phyloP scores from a whole-genome alignment of 2,113 vertebrate species.

The Sinocyclocheilus rhinocerous region DNA sequence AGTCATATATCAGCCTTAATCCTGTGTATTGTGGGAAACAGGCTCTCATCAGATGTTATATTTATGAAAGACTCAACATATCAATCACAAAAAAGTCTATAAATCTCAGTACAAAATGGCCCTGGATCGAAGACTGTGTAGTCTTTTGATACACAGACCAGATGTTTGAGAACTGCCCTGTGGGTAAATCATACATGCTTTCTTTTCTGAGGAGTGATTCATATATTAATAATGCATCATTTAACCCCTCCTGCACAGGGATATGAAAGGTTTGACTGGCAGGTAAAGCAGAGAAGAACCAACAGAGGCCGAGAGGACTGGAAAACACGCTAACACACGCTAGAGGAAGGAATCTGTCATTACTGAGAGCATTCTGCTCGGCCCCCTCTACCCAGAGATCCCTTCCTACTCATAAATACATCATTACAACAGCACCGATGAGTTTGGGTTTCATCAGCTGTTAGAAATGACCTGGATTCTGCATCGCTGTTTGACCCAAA shows the following conservation, averaged over 20 bases:
- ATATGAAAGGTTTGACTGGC: slow-evolving; percentile 64
- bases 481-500: slow-evolving; percentile 78
- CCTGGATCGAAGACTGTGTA: slow-evolving; percentile 29
- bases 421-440: slow-evolving; percentile 72
- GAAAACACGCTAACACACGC: slow-evolving; percentile 58
- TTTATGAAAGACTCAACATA: slow-evolving; percentile 14
- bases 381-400: slow-evolving; percentile 69
- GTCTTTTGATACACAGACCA: slow-evolving; percentile 60
- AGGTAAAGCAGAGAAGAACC: slow-evolving; percentile 68
- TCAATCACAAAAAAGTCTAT: slow-evolving; percentile 12
- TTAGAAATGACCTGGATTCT: slow-evolving; percentile 79
- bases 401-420: slow-evolving; percentile 76
- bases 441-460: slow-evolving; percentile 80
- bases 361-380: slow-evolving; percentile 61
- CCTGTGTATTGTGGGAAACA: neutral
- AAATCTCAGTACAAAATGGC: slow-evolving; percentile 21
- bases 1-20: neutral
- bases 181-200: slow-evolving; percentile 65
- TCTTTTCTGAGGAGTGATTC: slow-evolving; percentile 63
- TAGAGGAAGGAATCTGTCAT: slow-evolving; percentile 74
- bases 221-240: slow-evolving; percentile 73
- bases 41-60: neutral
- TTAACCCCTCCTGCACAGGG: slow-evolving; percentile 65
- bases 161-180: slow-evolving; percentile 60
- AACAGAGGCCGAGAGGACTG: slow-evolving; percentile 62